Evolutionary conservation across 2,888 invertebrate species (phyloP), one percentile per base, ranked within the genome.

Genomic region (Fragum sueziense): DNA sequence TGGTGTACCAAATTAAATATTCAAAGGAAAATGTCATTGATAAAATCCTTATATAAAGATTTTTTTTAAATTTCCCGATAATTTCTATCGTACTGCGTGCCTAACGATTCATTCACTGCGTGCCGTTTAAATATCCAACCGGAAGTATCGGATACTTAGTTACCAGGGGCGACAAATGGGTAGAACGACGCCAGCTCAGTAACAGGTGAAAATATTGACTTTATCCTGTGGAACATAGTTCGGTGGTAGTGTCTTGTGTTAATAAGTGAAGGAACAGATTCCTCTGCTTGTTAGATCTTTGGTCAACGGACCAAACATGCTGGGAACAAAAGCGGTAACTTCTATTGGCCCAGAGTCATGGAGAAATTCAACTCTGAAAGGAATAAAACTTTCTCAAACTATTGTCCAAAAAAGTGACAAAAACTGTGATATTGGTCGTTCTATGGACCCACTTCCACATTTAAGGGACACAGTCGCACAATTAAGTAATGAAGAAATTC

Each of bases 401-500:
- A 86, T 92, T 33, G 89, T 91, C 70, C 83, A 88, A 34, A 90
- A 90, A 85, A 91, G 90, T 85, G 91, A 92, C 84, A 90, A 90
- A 86, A 86, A 89, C 70, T 88, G 88, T 80, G 90, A 90, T 70
- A 86, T 90, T 72, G 92, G 92, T n/a, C 85, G 90, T 79, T 85
- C 90, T 41, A 74, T 88, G 69, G 93, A 93, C 79, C 92, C 92
- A 2, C 82, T 93, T 34, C 93, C 93, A n/a, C 90, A 92, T 80
- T 85, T 93, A 20, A 87, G 93, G 78, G 93, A 93, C 52, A 88
- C 91, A 67, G 88, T 93, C 14, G 90, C 89, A 61, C 90, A 90
- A 51, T 83, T 93, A 65, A 93, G 92, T 84, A 93, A 93, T 80
- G 91, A 91, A 34, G 92, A 92, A 86, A 91, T 92, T 20, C 91